Evolutionary conservation across 2,888 invertebrate species (phyloP).

Genomic region (Scrobipalpa atriplicella): DNA sequence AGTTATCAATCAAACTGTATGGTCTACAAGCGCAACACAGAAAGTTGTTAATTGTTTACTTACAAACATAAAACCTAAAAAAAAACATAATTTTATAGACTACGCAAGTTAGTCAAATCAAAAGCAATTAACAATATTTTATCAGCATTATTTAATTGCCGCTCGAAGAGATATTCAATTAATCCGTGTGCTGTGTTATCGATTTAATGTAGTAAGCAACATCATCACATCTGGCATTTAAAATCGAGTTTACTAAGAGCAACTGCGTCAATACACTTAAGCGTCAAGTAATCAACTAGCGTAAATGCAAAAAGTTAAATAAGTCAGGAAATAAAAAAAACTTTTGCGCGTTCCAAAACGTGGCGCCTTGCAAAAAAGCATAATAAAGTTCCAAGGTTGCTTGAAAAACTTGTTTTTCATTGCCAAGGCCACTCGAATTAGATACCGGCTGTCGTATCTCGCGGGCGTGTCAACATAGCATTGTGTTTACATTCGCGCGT

Average conservation of each 20-base stretch:
- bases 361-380: conserved; percentile 49
- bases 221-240: conserved; percentile 14
- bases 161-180: conserved; percentile 5
- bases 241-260: not conserved
- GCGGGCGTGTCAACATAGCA: conserved; percentile 68
- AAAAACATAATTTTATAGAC: not conserved
- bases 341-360: conserved; percentile 9
- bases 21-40: no score
- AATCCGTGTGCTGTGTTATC: not conserved
- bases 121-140: conserved; percentile 13
- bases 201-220: conserved; percentile 1
- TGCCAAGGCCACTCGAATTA: conserved; percentile 80
- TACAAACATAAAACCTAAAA: not conserved
- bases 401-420: conserved; percentile 72
- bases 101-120: not conserved
- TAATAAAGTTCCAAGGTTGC: conserved; percentile 62
- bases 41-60: no score
- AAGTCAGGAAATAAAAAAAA: conserved; percentile 6
- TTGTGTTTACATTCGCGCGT: conserved; percentile 68
- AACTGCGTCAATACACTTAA: not conserved
- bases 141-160: not conserved
- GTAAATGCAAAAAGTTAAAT: conserved; percentile 1
- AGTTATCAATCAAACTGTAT: no score
- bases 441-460: conserved; percentile 73
- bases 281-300: not conserved